A percentile compares a stretch with the other conserved stretches of the same genome.
Conservation (phyloP, 2,113 vertebrate genomes). For the Myotis lucifugus region DNA sequence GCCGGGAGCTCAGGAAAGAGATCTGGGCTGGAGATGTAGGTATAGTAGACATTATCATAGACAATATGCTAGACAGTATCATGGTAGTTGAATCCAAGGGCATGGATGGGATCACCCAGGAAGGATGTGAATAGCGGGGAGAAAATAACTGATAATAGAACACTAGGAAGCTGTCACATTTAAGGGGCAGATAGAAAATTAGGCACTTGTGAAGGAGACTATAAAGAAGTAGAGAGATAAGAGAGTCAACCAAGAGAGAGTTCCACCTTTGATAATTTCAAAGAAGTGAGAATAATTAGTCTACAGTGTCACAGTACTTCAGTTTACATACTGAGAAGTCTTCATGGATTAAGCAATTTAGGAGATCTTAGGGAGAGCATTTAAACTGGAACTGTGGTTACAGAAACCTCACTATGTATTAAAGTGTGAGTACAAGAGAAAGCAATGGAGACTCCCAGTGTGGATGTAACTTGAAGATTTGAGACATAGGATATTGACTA, state of each 20-base stretch:
- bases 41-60: not conserved
- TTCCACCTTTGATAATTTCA: slow-evolving; percentile 20
- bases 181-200: not conserved
- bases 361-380: slow-evolving; percentile 6
- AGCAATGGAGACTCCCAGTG: not conserved
- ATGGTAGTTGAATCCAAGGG: not conserved
- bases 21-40: not conserved
- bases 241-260: not conserved
- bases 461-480: slow-evolving; percentile 37
- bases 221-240: not conserved
- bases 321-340: slow-evolving; percentile 2
- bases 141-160: not conserved
- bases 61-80: not conserved
- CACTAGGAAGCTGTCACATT: not conserved
- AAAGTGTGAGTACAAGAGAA: slow-evolving; percentile 1
- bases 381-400: not conserved
- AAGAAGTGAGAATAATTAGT: not conserved
- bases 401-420: not conserved
- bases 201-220: not conserved
- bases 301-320: not conserved
- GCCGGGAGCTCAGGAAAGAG: not conserved
- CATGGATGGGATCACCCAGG: not conserved
- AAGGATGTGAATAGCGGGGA: not conserved
- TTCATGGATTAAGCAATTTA: not conserved
- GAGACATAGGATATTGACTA: not conserved